phyloP scores from a whole-genome alignment of 1,140 invertebrate species.

The Drosophila ercepeae region DNA sequence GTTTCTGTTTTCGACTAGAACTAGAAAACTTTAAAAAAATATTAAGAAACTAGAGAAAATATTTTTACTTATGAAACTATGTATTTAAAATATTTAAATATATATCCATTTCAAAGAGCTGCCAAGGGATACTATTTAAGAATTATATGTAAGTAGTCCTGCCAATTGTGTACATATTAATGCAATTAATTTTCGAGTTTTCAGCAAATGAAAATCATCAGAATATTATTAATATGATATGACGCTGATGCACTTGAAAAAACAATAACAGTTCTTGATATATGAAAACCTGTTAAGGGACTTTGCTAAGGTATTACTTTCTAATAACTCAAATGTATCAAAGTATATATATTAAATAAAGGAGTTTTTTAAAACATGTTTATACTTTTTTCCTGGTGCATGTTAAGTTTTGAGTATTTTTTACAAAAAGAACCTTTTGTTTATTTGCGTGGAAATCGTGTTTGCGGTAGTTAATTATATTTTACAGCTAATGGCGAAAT shows the following conservation, averaged over 20 bases:
- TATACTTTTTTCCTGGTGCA: constrained; percentile 10
- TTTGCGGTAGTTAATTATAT: constrained; percentile 79
- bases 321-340: neutral
- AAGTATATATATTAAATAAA: neutral
- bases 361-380: neutral
- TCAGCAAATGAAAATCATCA: constrained; percentile 47
- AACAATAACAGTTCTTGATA: constrained; percentile 1
- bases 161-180: constrained; percentile 47
- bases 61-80: too few species aligned
- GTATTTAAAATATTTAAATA: too few species aligned
- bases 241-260: constrained; percentile 21
- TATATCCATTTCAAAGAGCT: too few species aligned
- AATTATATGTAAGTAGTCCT: neutral
- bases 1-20: too few species aligned
- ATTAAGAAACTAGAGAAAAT: too few species aligned
- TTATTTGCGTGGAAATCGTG: constrained; percentile 71
- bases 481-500: constrained; percentile 78
- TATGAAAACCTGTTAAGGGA: too few species aligned
- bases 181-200: constrained; percentile 70
- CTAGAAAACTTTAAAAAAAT: too few species aligned
- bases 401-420: constrained; percentile 12
- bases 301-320: too few species aligned
- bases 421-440: constrained; percentile 39
- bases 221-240: constrained; percentile 61
- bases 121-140: too few species aligned